Percentiles rank a stretch among this genome's conserved stretches.
Evolutionary conservation across 1,140 invertebrate genomes (phyloP).

Genomic region (Drosophila equinoxialis): DNA sequence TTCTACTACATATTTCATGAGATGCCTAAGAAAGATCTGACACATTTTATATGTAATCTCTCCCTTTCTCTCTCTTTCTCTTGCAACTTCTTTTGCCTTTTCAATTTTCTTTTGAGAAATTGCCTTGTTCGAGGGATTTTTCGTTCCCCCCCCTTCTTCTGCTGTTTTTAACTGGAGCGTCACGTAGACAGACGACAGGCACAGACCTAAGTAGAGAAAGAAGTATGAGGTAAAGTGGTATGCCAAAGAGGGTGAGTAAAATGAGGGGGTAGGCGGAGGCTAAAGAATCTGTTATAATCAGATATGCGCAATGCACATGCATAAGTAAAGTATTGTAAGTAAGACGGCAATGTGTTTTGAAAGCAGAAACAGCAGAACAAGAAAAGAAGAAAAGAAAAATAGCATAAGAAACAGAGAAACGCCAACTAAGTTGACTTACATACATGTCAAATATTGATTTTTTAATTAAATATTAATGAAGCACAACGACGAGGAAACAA

Average conservation of each 20-base stretch:
- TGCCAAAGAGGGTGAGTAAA: not conserved
- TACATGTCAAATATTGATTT: constrained; percentile 82
- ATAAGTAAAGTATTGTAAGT: constrained; percentile 56
- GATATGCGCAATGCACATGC: constrained; percentile 75
- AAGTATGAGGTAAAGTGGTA: not conserved
- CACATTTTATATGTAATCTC: constrained; percentile 2
- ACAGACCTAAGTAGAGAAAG: constrained; percentile 26
- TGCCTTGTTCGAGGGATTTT: constrained; percentile 39
- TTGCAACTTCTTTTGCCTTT: constrained; percentile 31
- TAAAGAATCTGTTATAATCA: constrained; percentile 75
- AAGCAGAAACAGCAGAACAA: constrained; percentile 31
- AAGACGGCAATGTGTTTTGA: constrained; percentile 4
- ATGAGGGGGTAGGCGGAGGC: not conserved
- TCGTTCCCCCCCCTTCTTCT: not conserved
- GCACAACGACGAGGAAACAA: constrained; percentile 43
- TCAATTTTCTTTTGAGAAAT: constrained; percentile 39
- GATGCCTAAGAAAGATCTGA: constrained; percentile 4
- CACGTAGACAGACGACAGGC: constrained; percentile 50
- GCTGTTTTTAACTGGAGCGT: constrained; percentile 46
- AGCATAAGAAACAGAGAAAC: constrained; percentile 24
- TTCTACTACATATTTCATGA: constrained; percentile 12
- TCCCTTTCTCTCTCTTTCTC: not conserved
- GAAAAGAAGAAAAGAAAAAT: constrained; percentile 20
- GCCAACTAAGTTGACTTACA: constrained; percentile 66
- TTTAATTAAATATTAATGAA: constrained; percentile 83